A percentile compares a stretch with the other conserved stretches of the same genome.
Conservation (phyloP, 2,888 invertebrate species). For the Apotomis betuletana region DNA sequence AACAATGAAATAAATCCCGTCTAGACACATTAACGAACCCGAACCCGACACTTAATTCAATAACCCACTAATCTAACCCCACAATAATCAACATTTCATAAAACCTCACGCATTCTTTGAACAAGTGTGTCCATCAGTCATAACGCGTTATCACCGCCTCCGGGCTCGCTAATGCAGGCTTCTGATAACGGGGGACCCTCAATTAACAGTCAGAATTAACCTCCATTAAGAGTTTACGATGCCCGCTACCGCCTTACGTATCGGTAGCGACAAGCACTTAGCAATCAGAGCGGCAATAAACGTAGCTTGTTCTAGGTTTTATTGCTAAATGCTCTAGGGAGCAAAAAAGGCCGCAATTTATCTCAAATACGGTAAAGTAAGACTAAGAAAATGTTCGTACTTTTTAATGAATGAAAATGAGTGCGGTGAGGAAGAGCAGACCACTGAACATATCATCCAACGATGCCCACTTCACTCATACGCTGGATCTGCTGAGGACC, state of each 20-base stretch:
- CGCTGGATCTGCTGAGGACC: too few relatives aligned
- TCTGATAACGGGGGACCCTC: constrained; percentile 76
- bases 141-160: constrained; percentile 64
- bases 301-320: constrained; percentile 10
- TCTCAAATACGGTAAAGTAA: background rate
- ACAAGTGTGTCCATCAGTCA: constrained; percentile 61
- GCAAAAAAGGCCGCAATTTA: background rate
- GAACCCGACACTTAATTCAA: constrained; percentile 28
- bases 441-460: too few relatives aligned
- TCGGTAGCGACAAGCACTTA: constrained; percentile 59
- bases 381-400: background rate
- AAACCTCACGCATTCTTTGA: constrained; percentile 36
- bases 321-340: constrained; percentile 24
- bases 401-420: too few relatives aligned
- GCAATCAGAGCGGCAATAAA: constrained; percentile 41
- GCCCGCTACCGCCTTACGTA: constrained; percentile 81
- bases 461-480: too few relatives aligned
- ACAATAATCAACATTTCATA: constrained; percentile 31
- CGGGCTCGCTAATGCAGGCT: constrained; percentile 72
- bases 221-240: constrained; percentile 82
- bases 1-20: background rate
- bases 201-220: constrained; percentile 83
- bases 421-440: too few relatives aligned
- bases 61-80: constrained; percentile 29
- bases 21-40: constrained; percentile 10